Evolutionary conservation across 2,888 invertebrate species (phyloP), one percentile per base, ranked within the genome.

Genomic region (Listrodromus nycthemerus): DNA sequence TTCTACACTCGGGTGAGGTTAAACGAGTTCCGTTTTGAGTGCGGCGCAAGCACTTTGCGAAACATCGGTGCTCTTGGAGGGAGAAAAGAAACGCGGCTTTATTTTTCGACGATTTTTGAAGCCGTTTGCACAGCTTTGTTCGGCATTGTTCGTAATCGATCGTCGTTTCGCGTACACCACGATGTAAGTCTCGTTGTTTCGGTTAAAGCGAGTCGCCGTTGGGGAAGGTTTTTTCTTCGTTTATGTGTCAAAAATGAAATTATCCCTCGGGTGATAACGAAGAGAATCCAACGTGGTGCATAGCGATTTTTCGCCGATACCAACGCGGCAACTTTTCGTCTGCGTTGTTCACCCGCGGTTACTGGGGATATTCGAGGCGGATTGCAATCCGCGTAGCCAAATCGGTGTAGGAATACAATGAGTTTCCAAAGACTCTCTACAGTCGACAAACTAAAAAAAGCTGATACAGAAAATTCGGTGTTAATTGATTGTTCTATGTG

Each of bases 401-500:
- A 16, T 61, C 7, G 30, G 30, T 4, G 16, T 5, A 10, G 16
- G 2, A 6, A 1, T 16, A 0, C 16, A 6, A 4, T 6, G 7
- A 61, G 7, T 16, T 61, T 30, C 10, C 13, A 16, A 24, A 10
- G 21, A 55, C 5, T 45, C 41, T 45, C 16, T 13, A 3, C 8
- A 19, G 0, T 24, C 3, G 21, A 24, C 21, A 10, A 21, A 4
- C n/a, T 7, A n/a, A 33, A 10, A 19, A 61, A 30, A 33, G 7
- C 7, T 13, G 61, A 61, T 2, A n/a, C 30, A 27, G 5, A 16
- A 52, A n/a, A n/a, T n/a, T 7, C 30, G 4, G 5, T 1, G 7
- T 8, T 13, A 2, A 10, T 37, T 7, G 94, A 94, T 93, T 93
- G 92, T 89, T 91, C 81, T 89, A 21, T 19, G 13, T 66, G 61